Evolutionary conservation across 2,113 vertebrate species (phyloP), one percentile per base, ranked within the genome.

Genomic region (Psephotus haematonotus): DNA sequence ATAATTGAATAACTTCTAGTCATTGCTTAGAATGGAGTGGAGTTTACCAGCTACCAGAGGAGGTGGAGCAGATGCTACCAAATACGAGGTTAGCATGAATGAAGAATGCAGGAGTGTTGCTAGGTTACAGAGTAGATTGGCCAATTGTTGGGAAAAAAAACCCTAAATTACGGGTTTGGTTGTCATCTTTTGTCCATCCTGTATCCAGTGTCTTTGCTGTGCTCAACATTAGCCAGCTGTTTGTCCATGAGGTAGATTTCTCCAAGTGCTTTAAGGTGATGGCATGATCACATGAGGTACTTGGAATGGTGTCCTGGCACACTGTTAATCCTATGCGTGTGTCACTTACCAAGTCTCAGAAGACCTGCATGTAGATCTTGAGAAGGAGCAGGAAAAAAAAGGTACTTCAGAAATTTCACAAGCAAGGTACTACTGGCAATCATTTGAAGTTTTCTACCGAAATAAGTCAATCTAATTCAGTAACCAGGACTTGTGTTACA

Each of bases 41-140:
- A 94, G 86, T 92, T 96, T 93, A 88, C 25, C 43, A 86, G 83
- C 80, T 94, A 95, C 55, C 80, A 83, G 94, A 91, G 92, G 92
- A 91, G 86, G 79, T 90, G 82, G 39, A 91, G 86, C 78, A 93
- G 83, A 82, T 93, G 83, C 83, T 91, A 93, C 91, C 94, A 95
- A 93, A 91, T 85, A 78, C 52, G 57, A 79, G 84, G 91, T 95
- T 94, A 96, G 41, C 79, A 74, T 92, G 79, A 83, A 46, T 2
- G 0, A 87, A 86, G 60, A 93, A 53, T 69, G 4, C 47, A 24
- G 65, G 43, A 52, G 49, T 83, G 85, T 92, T 94, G 89, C 90
- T 95, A 96, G 80, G 82, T 88, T 93, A 86, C 35, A 0, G 28
- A 76, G 41, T 67, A 92, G 35, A 52, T 62, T 67, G 74, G 78